Percentiles rank a stretch among this genome's conserved stretches.
Evolutionary conservation across 2,797 vertebrate genomes (phyloP).

Genomic region (Hyperoplus immaculatus): DNA sequence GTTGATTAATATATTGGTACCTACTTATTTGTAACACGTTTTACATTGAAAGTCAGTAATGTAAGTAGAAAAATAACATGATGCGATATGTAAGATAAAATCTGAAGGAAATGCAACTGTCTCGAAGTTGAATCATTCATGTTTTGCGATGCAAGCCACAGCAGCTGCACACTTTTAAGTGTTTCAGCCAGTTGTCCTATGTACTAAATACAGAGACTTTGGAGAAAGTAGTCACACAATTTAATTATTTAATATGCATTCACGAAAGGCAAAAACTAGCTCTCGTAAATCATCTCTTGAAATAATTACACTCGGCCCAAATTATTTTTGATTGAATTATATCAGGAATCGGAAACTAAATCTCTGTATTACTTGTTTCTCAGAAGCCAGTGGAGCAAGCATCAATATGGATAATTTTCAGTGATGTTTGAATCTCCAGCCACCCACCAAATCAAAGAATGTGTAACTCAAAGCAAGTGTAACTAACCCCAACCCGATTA

Average conservation of each 20-base stretch:
- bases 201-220: conserved; percentile 35
- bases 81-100: conserved; percentile 46
- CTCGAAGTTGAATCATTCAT: conserved; percentile 2
- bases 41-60: conserved; percentile 53
- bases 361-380: not conserved
- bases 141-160: no score
- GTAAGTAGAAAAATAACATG: conserved; percentile 46
- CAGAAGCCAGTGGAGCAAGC: not conserved
- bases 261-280: conserved; percentile 25
- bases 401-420: conserved; percentile 21
- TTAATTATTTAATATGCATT: conserved; percentile 62
- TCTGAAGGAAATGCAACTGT: conserved; percentile 46
- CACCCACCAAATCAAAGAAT: conserved; percentile 41
- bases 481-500: conserved; percentile 41
- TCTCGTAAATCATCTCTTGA: not conserved
- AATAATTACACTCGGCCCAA: conserved; percentile 12
- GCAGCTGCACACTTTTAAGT: no score
- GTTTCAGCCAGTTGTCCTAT: conserved; percentile 21
- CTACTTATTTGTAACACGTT: conserved; percentile 68
- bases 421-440: conserved; percentile 28
- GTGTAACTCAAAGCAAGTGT: conserved; percentile 53
- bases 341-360: conserved; percentile 18
- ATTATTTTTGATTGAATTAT: not conserved
- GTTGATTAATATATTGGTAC: conserved; percentile 64
- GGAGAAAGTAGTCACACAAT: conserved; percentile 35